phyloP scores from a whole-genome alignment of 2,113 vertebrate genomes.

The Brachypteracias leptosomus region DNA sequence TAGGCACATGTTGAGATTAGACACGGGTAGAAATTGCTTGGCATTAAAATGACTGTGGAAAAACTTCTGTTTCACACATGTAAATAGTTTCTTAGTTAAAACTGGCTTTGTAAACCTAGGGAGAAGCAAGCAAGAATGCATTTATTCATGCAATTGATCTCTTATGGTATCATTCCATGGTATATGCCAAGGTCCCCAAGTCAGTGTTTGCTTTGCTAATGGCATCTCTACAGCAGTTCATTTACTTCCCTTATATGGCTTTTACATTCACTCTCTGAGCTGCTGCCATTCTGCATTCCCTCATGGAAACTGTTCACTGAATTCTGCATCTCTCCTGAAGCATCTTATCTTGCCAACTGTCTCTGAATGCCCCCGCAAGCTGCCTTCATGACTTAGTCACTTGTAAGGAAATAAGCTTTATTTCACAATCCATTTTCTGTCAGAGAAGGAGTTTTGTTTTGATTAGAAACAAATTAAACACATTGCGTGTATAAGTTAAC shows the following conservation, averaged over 20 bases:
- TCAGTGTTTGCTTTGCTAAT: constrained; percentile 46
- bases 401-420: neutral
- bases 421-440: neutral
- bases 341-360: constrained; percentile 11
- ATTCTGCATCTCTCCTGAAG: constrained; percentile 22
- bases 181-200: constrained; percentile 44
- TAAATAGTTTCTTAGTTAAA: constrained; percentile 20
- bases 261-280: constrained; percentile 27
- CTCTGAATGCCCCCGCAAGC: constrained; percentile 13
- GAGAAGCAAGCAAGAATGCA: neutral
- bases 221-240: constrained; percentile 34
- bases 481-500: neutral
- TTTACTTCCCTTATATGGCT: constrained; percentile 54
- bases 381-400: neutral
- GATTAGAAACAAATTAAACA: constrained; percentile 18
- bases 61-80: constrained; percentile 24
- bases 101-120: neutral
- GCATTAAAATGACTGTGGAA: constrained; percentile 6
- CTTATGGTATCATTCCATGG: too few species aligned
- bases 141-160: constrained; percentile 47
- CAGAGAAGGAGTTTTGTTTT: constrained; percentile 10
- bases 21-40: neutral
- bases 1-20: neutral
- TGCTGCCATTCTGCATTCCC: constrained; percentile 33
- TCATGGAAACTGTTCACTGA: neutral